Evolutionary conservation across 2,888 invertebrate genomes (phyloP).

Genomic region (Nomada ferruginata): DNA sequence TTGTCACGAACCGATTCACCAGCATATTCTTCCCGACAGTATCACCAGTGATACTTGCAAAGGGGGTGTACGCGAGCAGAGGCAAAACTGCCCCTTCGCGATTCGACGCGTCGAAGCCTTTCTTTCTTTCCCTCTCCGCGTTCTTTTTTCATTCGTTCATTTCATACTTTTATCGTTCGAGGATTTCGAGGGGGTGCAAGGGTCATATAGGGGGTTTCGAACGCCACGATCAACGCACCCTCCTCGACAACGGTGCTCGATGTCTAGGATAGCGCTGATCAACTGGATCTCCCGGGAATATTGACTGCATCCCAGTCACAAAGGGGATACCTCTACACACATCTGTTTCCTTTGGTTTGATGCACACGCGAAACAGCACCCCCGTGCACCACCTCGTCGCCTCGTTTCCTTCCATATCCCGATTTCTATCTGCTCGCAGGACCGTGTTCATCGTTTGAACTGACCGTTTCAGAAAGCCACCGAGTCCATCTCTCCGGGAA

Average conservation of each 20-base stretch:
- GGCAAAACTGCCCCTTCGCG: constrained; percentile 35
- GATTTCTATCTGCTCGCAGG: constrained; percentile 54
- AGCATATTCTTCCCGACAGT: constrained; percentile 50
- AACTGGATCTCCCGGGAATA: constrained; percentile 67
- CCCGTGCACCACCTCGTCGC: constrained; percentile 6
- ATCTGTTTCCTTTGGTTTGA: constrained; percentile 42
- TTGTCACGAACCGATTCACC: constrained; percentile 50
- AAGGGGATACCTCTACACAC: constrained; percentile 64
- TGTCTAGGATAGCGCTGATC: constrained; percentile 63
- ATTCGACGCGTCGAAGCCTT: constrained; percentile 19
- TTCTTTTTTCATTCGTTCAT: constrained; percentile 36
- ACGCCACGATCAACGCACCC: constrained; percentile 32
- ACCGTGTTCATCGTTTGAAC: constrained; percentile 43
- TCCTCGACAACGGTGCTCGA: constrained; percentile 33
- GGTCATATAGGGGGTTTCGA: not conserved
- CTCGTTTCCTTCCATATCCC: constrained; percentile 48
- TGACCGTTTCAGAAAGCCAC: constrained; percentile 57
- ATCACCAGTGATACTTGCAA: constrained; percentile 34
- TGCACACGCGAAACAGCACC: constrained; percentile 16
- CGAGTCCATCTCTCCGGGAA: constrained; percentile 54
- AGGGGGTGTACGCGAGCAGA: not conserved
- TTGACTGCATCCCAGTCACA: constrained; percentile 63
- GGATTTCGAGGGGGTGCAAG: constrained; percentile 22
- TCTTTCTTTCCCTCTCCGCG: not conserved
- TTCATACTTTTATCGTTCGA: constrained; percentile 29